These are phyloP conservation scores for Ptychochromis oligacanthus DNA, from an alignment of 2,113 vertebrate species.

Conservation along the genomic window DNA sequence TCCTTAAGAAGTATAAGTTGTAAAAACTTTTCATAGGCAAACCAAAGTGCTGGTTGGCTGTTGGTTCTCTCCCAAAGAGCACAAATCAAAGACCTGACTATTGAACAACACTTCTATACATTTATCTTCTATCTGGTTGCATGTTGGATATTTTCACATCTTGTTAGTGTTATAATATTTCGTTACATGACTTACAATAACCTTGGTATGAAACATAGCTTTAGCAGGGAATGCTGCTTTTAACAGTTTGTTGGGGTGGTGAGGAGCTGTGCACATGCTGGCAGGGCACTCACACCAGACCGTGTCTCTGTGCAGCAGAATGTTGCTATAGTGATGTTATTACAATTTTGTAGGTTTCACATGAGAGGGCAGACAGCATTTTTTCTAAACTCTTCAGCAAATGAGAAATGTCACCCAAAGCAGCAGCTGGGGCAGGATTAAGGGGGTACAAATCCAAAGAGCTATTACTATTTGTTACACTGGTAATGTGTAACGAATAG, in stretches of 20 bases:
- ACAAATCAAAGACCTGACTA: too few relatives aligned
- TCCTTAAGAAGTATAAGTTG: neutral
- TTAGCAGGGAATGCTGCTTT: neutral
- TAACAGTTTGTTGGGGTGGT: slow-evolving; percentile 17
- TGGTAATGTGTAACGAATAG: too few relatives aligned
- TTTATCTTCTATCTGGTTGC: neutral
- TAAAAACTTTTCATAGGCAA: neutral
- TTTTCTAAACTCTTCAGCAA: slow-evolving; percentile 38
- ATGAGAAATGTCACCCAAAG: slow-evolving; percentile 73
- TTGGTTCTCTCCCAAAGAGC: too few relatives aligned
- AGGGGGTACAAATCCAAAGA: slow-evolving; percentile 57
- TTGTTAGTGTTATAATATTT: neutral
- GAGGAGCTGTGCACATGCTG: slow-evolving; percentile 22
- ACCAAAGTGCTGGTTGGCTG: neutral
- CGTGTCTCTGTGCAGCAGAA: slow-evolving; percentile 20
- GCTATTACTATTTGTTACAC: slow-evolving; percentile 57
- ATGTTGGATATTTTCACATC: neutral
- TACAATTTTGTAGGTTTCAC: slow-evolving; percentile 68
- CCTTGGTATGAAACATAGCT: neutral
- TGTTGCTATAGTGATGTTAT: slow-evolving; percentile 53
- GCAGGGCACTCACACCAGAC: slow-evolving; percentile 41
- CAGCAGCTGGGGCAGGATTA: slow-evolving; percentile 46
- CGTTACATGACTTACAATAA: neutral
- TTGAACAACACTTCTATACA: neutral
- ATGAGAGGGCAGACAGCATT: slow-evolving; percentile 52